These are phyloP conservation scores for Leptura quadrifasciata DNA, from an alignment of 2,888 invertebrate species.

Conservation along the genomic window DNA sequence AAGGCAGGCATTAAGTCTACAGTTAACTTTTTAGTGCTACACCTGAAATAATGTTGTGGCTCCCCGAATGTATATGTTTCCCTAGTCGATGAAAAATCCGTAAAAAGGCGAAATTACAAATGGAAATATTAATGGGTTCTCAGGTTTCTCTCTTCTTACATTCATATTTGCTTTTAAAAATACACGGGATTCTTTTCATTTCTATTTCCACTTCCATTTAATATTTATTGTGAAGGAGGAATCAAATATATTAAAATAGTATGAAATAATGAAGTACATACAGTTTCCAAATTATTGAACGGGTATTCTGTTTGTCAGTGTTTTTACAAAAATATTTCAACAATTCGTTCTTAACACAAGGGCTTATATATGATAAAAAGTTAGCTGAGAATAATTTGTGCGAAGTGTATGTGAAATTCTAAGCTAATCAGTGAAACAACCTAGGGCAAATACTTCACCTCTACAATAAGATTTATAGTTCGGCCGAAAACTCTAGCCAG, in stretches of 20 bases:
- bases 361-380: too few species aligned
- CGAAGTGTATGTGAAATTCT: too few species aligned
- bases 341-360: too few species aligned
- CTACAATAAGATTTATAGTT: too few species aligned
- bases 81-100: constrained; percentile 55
- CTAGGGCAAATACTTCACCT: too few species aligned
- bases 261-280: not conserved
- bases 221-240: constrained; percentile 17
- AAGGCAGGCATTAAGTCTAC: constrained; percentile 20
- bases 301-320: too few species aligned
- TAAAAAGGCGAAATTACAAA: constrained; percentile 65
- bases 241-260: constrained; percentile 16
- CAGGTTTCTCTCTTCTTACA: constrained; percentile 55
- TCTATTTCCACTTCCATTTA: constrained; percentile 26
- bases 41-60: constrained; percentile 66
- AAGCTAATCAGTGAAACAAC: too few species aligned
- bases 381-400: too few species aligned
- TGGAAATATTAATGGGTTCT: constrained; percentile 66
- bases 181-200: constrained; percentile 47
- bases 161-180: constrained; percentile 53
- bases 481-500: too few species aligned
- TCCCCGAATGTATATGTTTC: constrained; percentile 62
- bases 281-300: too few species aligned
- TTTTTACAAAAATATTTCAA: too few species aligned
- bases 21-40: constrained; percentile 61